These are phyloP conservation scores for Pogonocherus hispidulus DNA, from an alignment of 2,888 invertebrate species.

Conservation along the genomic window DNA sequence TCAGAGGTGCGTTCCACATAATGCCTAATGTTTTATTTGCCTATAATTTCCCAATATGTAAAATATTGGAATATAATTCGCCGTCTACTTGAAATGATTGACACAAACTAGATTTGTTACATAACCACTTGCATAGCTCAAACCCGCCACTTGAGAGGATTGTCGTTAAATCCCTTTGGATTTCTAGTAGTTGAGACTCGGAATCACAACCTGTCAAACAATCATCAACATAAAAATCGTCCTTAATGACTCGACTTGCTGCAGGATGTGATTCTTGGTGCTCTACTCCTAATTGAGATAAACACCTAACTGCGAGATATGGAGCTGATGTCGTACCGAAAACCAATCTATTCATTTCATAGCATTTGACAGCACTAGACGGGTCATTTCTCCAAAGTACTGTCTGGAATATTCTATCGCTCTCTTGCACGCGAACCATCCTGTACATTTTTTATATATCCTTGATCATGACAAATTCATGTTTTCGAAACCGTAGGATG, in stretches of 20 bases:
- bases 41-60: constrained; percentile 37
- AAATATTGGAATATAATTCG: constrained; percentile 19
- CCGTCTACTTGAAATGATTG: background rate
- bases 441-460: constrained; percentile 34
- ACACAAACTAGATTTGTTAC: too few relatives aligned
- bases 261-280: background rate
- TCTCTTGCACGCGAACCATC: constrained; percentile 2
- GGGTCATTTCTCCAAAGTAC: constrained; percentile 33
- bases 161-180: background rate
- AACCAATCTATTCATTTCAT: background rate
- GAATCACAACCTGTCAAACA: background rate
- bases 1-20: constrained; percentile 35
- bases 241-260: background rate
- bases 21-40: constrained; percentile 42
- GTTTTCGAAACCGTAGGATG: constrained; percentile 5
- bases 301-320: constrained; percentile 29
- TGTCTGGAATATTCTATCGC: constrained; percentile 8
- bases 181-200: background rate
- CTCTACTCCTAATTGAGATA: constrained; percentile 21
- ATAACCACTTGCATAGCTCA: constrained; percentile 26
- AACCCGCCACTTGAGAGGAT: constrained; percentile 7
- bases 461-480: constrained; percentile 31
- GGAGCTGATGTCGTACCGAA: constrained; percentile 21
- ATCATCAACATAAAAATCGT: constrained; percentile 33
- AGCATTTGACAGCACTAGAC: background rate